Conservation (phyloP, 2,113 vertebrate species). For the Loxodonta africana region DNA sequence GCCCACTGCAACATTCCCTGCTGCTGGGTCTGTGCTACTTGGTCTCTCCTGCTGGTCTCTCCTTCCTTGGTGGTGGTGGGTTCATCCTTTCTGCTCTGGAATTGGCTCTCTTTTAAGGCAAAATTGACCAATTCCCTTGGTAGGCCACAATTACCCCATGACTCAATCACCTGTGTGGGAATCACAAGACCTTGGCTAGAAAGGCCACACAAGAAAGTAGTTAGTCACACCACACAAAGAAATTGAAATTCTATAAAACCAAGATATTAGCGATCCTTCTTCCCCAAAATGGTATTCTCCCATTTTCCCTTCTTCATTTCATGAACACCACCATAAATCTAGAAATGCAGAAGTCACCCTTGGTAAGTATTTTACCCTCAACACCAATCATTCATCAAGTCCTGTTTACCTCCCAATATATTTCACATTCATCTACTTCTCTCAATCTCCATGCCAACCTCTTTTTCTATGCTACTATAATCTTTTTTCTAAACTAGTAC, state of each 20-base stretch:
- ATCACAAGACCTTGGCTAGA: too few species aligned
- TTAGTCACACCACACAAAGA: not conserved
- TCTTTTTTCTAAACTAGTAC: not conserved
- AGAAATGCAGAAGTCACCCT: not conserved
- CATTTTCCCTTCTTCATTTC: not conserved
- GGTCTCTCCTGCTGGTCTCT: too few species aligned
- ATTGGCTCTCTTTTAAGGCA: too few species aligned
- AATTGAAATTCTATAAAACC: not conserved
- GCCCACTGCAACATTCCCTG: too few species aligned
- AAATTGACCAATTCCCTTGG: too few species aligned
- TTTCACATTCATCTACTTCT: not conserved
- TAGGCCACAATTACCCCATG: too few species aligned
- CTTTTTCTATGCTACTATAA: not conserved
- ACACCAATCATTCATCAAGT: not conserved
- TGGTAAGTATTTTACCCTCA: not conserved
- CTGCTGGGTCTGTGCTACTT: too few species aligned
- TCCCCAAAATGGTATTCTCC: not conserved
- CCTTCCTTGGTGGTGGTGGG: too few species aligned
- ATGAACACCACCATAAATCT: not conserved
- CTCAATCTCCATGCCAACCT: not conserved
- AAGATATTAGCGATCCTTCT: not conserved
- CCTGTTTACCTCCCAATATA: not conserved
- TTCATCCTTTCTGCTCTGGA: too few species aligned
- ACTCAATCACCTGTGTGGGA: too few species aligned
- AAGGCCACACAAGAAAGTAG: too few species aligned